phyloP scores from a whole-genome alignment of 2,888 invertebrate species.

The Tinea semifulvella region DNA sequence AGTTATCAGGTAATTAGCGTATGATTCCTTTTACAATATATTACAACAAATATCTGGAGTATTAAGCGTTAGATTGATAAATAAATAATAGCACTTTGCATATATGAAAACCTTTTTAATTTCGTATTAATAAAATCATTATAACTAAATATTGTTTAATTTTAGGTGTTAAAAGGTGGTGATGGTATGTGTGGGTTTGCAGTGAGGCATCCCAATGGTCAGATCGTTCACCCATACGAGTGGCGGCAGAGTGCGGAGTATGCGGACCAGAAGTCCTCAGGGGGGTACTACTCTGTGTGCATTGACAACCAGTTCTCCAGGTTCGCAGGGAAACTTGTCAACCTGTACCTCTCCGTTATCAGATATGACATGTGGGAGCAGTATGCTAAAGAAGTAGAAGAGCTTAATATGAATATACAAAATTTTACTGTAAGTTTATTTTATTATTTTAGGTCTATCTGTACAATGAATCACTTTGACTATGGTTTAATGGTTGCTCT shows the following conservation, averaged over 20 bases:
- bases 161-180: conserved; percentile 88
- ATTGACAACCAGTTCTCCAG: conserved; percentile 93
- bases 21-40: neutral
- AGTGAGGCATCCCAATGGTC: conserved; percentile 84
- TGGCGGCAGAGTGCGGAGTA: conserved; percentile 92
- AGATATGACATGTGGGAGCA: conserved; percentile 94
- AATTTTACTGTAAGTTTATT: conserved; percentile 83
- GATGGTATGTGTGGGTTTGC: conserved; percentile 95
- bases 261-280: conserved; percentile 81
- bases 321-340: conserved; percentile 89
- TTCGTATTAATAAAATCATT: neutral
- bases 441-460: neutral
- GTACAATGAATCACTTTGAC: too few relatives aligned
- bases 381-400: conserved; percentile 89
- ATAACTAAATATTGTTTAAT: conserved; percentile 21
- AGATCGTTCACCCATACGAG: conserved; percentile 88
- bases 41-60: neutral
- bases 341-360: conserved; percentile 90
- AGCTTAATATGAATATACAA: conserved; percentile 85
- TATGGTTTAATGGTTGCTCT: too few relatives aligned
- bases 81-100: too few relatives aligned
- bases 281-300: conserved; percentile 91
- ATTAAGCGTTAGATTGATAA: neutral
- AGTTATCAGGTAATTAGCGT: conserved; percentile 82
- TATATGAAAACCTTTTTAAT: neutral